Percentiles rank a stretch among this genome's conserved stretches.
These are phyloP conservation scores for Catocala sponsa DNA, from an alignment of 2,888 invertebrate species.

Conservation along the genomic window DNA sequence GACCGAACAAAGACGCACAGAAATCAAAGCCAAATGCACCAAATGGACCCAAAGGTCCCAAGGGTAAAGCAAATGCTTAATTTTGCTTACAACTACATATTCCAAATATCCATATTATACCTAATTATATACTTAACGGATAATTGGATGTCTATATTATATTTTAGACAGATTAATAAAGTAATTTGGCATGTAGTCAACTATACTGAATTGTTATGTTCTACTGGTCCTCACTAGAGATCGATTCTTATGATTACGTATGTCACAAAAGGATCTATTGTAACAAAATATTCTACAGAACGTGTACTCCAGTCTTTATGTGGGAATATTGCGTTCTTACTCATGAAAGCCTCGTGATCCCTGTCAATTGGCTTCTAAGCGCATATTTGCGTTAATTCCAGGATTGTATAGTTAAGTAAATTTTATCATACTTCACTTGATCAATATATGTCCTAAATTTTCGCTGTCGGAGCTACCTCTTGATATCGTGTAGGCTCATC, in stretches of 20 bases:
- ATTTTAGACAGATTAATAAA: too few species aligned
- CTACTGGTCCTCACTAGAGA: constrained; percentile 24
- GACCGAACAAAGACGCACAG: constrained; percentile 32
- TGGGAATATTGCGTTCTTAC: too few species aligned
- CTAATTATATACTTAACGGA: neutral
- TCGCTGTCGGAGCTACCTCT: too few species aligned
- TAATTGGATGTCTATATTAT: neutral
- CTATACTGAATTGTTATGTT: constrained; percentile 40
- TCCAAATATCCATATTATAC: neutral
- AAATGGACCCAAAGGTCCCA: constrained; percentile 39
- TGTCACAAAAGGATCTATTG: constrained; percentile 24
- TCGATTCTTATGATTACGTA: constrained; percentile 43
- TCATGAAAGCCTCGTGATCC: too few species aligned
- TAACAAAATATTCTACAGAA: constrained; percentile 8
- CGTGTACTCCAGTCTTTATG: too few species aligned
- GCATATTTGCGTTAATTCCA: too few species aligned
- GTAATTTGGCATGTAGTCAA: constrained; percentile 12
- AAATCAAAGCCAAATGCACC: constrained; percentile 23
- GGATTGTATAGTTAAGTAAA: too few species aligned
- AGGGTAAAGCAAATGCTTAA: constrained; percentile 31
- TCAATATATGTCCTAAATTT: too few species aligned
- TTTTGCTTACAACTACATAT: neutral
- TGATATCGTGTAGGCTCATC: too few species aligned
- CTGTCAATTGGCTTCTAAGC: too few species aligned
- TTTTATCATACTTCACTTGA: too few species aligned